Conservation (phyloP, 2,888 invertebrate genomes). For the Polyommatus iphigenia region DNA sequence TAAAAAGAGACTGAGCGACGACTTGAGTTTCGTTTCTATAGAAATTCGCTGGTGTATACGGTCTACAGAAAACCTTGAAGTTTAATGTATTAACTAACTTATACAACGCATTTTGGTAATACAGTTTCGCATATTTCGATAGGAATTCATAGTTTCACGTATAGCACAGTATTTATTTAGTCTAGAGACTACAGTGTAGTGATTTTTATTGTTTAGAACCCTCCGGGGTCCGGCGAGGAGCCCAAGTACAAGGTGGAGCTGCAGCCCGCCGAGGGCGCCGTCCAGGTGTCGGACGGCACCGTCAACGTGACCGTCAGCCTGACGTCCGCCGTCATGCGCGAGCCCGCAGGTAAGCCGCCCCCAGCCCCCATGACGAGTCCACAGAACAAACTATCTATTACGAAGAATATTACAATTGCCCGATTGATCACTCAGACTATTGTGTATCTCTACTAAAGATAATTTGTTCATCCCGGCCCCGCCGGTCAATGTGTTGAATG, state of each 20-base stretch:
- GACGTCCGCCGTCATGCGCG: slow-evolving; percentile 96
- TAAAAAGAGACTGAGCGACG: no score
- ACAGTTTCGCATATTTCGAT: no score
- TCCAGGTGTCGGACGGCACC: slow-evolving; percentile 88
- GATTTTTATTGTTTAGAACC: neutral
- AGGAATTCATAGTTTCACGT: no score
- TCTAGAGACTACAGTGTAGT: slow-evolving; percentile 14
- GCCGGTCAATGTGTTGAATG: slow-evolving; percentile 67
- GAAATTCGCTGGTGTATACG: no score
- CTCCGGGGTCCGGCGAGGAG: slow-evolving; percentile 63
- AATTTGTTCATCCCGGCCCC: slow-evolving; percentile 72
- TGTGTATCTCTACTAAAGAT: slow-evolving; percentile 61
- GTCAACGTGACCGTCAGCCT: slow-evolving; percentile 92
- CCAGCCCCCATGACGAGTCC: slow-evolving; percentile 35
- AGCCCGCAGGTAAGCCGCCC: slow-evolving; percentile 79
- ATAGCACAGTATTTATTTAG: no score
- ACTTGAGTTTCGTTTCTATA: no score
- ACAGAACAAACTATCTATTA: slow-evolving; percentile 77
- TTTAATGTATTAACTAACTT: no score
- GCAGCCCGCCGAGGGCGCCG: slow-evolving; percentile 91
- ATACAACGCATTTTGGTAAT: no score
- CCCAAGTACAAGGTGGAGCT: slow-evolving; percentile 89
- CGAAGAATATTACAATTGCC: slow-evolving; percentile 36
- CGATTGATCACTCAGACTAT: slow-evolving; percentile 48
- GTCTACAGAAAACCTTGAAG: no score